Percentiles rank a stretch among this genome's conserved stretches.
Evolutionary conservation across 2,797 vertebrate genomes (phyloP).

Genomic region (Hapalemur alaotrensis): DNA sequence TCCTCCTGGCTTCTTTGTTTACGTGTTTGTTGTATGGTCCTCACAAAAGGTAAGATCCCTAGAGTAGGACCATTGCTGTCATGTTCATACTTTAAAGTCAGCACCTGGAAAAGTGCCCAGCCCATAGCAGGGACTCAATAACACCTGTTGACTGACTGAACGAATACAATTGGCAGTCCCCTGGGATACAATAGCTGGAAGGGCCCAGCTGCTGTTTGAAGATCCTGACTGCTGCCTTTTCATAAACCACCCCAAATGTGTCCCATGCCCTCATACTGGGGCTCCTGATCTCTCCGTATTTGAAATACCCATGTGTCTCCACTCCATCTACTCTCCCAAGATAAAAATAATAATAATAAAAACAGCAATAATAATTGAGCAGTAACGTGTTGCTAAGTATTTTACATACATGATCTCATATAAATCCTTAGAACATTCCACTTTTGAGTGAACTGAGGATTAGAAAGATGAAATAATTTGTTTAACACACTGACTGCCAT

Average conservation of each 20-base stretch:
- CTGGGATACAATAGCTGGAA: not conserved
- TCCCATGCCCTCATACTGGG: not conserved
- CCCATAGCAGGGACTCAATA: not conserved
- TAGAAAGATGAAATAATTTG: not conserved
- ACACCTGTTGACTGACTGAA: not conserved
- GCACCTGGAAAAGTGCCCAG: not conserved
- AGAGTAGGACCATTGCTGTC: not conserved
- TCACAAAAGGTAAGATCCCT: not conserved
- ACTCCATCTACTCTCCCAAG: not conserved
- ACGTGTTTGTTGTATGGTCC: not conserved
- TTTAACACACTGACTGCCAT: not conserved
- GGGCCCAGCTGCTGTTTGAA: not conserved
- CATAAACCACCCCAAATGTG: not conserved
- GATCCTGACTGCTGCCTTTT: not conserved
- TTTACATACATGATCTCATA: not conserved
- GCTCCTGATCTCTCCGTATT: not conserved
- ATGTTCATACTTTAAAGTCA: not conserved
- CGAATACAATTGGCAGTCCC: not conserved
- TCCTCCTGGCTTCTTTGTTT: not conserved
- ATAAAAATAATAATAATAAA: not conserved
- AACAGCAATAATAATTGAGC: not conserved
- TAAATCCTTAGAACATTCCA: not conserved
- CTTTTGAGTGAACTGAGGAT: not conserved
- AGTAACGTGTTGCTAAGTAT: not conserved
- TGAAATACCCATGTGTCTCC: not conserved